Percentiles rank a stretch among this genome's conserved stretches.
Evolutionary conservation across 2,888 invertebrate species (phyloP).

Genomic region (Leptopterna dolabrata): DNA sequence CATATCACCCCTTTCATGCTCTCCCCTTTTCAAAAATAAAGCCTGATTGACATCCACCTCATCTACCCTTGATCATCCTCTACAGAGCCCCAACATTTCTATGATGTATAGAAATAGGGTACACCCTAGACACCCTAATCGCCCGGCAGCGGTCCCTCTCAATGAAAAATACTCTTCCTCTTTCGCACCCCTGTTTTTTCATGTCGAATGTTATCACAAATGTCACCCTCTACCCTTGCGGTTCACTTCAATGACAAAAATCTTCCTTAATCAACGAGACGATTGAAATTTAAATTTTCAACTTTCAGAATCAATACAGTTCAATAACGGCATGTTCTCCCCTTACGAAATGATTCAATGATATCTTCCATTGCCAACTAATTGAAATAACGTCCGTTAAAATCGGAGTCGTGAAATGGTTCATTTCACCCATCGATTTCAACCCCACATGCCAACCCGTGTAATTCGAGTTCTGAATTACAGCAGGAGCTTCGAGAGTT

Average conservation of each 20-base stretch:
- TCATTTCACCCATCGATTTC: not conserved
- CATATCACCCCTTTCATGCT: not conserved
- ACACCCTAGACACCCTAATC: not conserved
- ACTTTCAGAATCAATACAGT: not conserved
- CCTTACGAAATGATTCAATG: not conserved
- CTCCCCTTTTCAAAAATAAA: not conserved
- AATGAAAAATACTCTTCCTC: not conserved
- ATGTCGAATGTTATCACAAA: not conserved
- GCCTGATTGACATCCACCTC: not conserved
- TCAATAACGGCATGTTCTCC: not conserved
- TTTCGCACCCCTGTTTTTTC: not conserved
- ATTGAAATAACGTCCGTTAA: not conserved
- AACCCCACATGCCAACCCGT: not conserved
- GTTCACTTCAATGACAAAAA: not conserved
- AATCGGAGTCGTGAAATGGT: not conserved
- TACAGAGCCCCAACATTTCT: not conserved
- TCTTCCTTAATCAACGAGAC: not conserved
- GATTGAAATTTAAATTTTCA: not conserved
- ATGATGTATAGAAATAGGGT: not conserved
- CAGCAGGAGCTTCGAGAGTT: not conserved
- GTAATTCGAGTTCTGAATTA: not conserved
- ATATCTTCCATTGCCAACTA: not conserved
- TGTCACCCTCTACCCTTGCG: not conserved
- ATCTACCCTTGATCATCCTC: not conserved
- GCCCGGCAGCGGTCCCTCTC: not conserved